A percentile compares a stretch with the other conserved stretches of the same genome.
These are phyloP conservation scores for Varanus salvator DNA, from an alignment of 2,113 vertebrate genomes.

Conservation along the genomic window DNA sequence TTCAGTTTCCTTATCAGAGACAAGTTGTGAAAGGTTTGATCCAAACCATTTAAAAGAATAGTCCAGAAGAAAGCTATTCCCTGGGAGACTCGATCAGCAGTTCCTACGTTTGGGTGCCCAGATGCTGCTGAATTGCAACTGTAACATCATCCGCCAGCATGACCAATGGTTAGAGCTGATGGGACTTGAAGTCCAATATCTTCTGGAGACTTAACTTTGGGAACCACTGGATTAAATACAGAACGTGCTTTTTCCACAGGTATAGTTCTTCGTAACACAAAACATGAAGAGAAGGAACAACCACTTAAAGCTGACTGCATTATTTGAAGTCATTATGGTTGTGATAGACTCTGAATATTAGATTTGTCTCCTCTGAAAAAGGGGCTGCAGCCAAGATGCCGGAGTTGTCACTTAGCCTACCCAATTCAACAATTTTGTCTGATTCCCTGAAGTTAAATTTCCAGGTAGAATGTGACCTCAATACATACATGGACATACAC, in stretches of 20 bases:
- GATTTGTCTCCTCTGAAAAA: neutral
- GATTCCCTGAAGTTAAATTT: neutral
- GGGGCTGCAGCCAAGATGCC: neutral
- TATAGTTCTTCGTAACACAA: neutral
- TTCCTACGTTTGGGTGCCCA: too few relatives aligned
- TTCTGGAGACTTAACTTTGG: too few relatives aligned
- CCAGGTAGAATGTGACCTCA: fast-evolving
- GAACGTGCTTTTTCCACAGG: constrained; percentile 14
- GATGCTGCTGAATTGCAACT: too few relatives aligned
- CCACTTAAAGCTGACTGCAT: neutral
- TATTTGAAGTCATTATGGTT: neutral
- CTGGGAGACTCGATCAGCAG: too few relatives aligned
- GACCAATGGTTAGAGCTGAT: too few relatives aligned
- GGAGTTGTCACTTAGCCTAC: neutral
- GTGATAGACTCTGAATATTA: neutral
- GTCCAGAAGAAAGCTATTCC: neutral
- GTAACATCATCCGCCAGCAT: too few relatives aligned
- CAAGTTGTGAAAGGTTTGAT: neutral
- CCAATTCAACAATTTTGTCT: neutral
- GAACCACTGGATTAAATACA: neutral
- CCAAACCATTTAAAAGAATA: neutral
- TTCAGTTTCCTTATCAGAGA: neutral
- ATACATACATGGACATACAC: fast-evolving
- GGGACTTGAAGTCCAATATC: too few relatives aligned
- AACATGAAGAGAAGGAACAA: neutral